phyloP scores from a whole-genome alignment of 2,797 vertebrate genomes.

The Danio jaintianensis region DNA sequence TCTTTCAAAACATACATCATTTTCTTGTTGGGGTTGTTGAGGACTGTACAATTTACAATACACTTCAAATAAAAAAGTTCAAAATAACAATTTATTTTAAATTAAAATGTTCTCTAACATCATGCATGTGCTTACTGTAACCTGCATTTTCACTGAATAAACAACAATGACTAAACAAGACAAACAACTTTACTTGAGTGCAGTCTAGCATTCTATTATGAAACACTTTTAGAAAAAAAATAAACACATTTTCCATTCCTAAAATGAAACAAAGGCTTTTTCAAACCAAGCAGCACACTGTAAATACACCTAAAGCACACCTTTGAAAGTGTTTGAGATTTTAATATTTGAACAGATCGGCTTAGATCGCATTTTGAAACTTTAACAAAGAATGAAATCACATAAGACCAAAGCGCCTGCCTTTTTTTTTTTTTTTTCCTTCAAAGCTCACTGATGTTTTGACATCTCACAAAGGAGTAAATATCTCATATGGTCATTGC shows the following conservation, averaged over 20 bases:
- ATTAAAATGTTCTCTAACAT: too few species aligned
- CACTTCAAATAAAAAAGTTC: too few species aligned
- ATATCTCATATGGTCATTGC: slow-evolving; percentile 39
- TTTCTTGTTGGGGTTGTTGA: too few species aligned
- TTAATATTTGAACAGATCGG: slow-evolving; percentile 41
- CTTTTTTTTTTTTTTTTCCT: slow-evolving; percentile 9
- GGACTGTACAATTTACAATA: too few species aligned
- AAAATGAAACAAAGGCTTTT: slow-evolving; percentile 38
- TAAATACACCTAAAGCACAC: background rate
- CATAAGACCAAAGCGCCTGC: slow-evolving; percentile 20
- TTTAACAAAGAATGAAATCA: slow-evolving; percentile 26
- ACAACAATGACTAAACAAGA: too few species aligned
- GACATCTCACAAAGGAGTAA: slow-evolving; percentile 14
- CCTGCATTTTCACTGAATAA: too few species aligned
- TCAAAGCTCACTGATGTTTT: slow-evolving; percentile 42
- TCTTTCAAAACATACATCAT: too few species aligned
- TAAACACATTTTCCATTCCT: background rate
- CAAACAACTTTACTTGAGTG: too few species aligned
- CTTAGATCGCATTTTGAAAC: slow-evolving; percentile 35
- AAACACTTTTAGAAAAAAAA: too few species aligned
- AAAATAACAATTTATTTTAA: too few species aligned
- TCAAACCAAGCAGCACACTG: background rate
- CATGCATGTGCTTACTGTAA: too few species aligned
- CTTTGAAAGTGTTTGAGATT: slow-evolving; percentile 30
- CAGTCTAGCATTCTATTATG: too few species aligned